These are phyloP conservation scores for Lithodes maja DNA, from an alignment of 2,888 invertebrate genomes.

Conservation along the genomic window DNA sequence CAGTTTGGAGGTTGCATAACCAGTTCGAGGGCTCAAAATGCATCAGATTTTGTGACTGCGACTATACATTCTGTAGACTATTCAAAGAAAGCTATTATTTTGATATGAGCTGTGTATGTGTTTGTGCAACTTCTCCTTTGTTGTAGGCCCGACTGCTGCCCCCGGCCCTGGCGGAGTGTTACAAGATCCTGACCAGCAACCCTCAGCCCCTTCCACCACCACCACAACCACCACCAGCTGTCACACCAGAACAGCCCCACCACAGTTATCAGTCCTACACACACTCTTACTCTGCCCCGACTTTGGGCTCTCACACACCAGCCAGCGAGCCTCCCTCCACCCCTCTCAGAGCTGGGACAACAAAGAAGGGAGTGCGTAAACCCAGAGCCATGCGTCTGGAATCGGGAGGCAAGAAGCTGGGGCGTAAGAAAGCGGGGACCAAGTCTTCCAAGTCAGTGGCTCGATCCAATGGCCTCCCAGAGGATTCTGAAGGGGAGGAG, in stretches of 20 bases:
- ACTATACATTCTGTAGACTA: too few relatives aligned
- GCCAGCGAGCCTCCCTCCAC: neutral
- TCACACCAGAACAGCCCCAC: neutral
- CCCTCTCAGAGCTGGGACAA: too few relatives aligned
- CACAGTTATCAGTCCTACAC: neutral
- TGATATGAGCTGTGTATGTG: too few relatives aligned
- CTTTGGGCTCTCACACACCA: neutral
- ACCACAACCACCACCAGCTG: neutral
- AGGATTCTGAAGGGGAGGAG: constrained; percentile 34
- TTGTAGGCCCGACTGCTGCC: constrained; percentile 68
- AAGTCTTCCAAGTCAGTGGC: neutral
- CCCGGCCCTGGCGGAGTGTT: constrained; percentile 64
- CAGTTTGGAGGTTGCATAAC: too few relatives aligned
- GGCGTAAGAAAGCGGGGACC: neutral
- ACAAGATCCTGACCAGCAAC: constrained; percentile 63
- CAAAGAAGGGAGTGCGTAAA: too few relatives aligned
- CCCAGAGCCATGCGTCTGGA: too few relatives aligned
- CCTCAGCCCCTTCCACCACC: neutral
- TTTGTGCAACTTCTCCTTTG: neutral
- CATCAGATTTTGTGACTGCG: too few relatives aligned
- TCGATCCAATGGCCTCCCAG: neutral
- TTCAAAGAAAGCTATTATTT: too few relatives aligned
- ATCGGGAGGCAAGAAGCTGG: too few relatives aligned
- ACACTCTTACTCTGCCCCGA: neutral
- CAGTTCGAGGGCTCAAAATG: too few relatives aligned